Evolutionary conservation across 2,797 vertebrate genomes (phyloP), one percentile per base, ranked within the genome.

Genomic region (Chelidonichthys spinosus): DNA sequence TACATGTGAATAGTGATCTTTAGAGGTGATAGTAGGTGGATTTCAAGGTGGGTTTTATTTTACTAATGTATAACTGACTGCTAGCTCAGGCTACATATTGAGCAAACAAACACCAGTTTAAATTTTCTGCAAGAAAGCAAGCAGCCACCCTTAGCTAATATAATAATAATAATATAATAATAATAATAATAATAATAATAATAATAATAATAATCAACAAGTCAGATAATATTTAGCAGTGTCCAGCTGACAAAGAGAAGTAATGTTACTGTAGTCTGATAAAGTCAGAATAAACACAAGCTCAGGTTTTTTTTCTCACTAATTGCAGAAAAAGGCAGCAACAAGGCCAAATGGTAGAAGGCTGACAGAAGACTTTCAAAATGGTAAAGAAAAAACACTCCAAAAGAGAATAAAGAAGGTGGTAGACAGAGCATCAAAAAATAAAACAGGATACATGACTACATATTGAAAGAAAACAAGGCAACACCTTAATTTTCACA

Each of bases 401-500:
- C 15, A 36, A 36, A 36, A 35, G 56, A n/a, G 42, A 64, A 40
- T 4, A 9, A 72, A 50, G 13, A 69, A 42, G 46, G n/a, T 8
- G 59, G 33, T 2, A 7, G 6, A 42, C 6, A 52, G 52, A 0
- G 40, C 46, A 49, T 11, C 13, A 42, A 36, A 18, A 35, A 64
- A 56, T 55, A 3, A 64, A 25, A 62, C 7, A 49, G 10, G 44
- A 62, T 10, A 52, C 39, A 9, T 53, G 8, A 75, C 32, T 9
- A 70, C 32, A 43, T 18, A 33, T 14, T 52, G 7, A 35, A 82
- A 69, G 43, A 79, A 79, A 81, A 79, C 53, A 62, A 81, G 65
- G 33, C 13, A 50, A 18, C 32, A 33, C 9, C 0, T 3, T 50
- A 18, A 59, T 92, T 88, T 92, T 93, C 92, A 95, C 94, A 94